Percentiles rank a stretch among this genome's conserved stretches.
These are phyloP conservation scores for Agrotis segetum DNA, from an alignment of 2,888 invertebrate species.

Conservation along the genomic window DNA sequence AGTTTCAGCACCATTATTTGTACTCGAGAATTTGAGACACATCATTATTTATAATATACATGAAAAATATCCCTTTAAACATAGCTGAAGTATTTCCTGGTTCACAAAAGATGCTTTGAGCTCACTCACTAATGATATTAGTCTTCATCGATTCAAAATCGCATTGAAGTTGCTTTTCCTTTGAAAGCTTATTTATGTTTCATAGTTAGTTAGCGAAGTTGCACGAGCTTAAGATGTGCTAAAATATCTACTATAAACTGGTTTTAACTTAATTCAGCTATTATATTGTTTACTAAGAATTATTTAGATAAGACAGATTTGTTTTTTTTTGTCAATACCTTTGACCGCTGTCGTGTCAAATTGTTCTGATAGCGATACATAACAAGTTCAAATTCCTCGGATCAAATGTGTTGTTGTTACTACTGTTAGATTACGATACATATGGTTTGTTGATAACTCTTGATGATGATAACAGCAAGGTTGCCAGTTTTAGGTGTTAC, in stretches of 20 bases:
- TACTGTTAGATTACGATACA: constrained; percentile 42
- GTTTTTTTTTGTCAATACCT: constrained; percentile 16
- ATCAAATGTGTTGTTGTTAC: constrained; percentile 42
- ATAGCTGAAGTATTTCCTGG: too few relatives aligned
- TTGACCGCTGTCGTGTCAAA: constrained; percentile 15
- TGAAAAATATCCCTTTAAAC: too few relatives aligned
- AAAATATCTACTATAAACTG: constrained; percentile 16
- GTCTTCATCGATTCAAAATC: constrained; percentile 67
- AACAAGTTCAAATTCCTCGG: constrained; percentile 44
- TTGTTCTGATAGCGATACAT: constrained; percentile 20
- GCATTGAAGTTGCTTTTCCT: constrained; percentile 58
- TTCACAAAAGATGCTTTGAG: constrained; percentile 20
- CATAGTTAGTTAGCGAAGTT: constrained; percentile 2
- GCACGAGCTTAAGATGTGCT: constrained; percentile 6
- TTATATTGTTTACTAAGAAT: constrained; percentile 12
- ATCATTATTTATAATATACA: too few relatives aligned
- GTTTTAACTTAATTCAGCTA: constrained; percentile 14
- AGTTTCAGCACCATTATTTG: too few relatives aligned
- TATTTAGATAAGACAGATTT: constrained; percentile 26
- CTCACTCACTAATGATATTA: constrained; percentile 75
- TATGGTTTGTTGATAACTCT: constrained; percentile 40
- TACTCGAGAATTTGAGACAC: too few relatives aligned
- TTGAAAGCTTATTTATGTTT: constrained; percentile 20
- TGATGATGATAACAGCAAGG: constrained; percentile 31
- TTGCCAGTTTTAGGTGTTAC: constrained; percentile 19